Conservation (phyloP, 2,113 vertebrate genomes). For the Passer domesticus region DNA sequence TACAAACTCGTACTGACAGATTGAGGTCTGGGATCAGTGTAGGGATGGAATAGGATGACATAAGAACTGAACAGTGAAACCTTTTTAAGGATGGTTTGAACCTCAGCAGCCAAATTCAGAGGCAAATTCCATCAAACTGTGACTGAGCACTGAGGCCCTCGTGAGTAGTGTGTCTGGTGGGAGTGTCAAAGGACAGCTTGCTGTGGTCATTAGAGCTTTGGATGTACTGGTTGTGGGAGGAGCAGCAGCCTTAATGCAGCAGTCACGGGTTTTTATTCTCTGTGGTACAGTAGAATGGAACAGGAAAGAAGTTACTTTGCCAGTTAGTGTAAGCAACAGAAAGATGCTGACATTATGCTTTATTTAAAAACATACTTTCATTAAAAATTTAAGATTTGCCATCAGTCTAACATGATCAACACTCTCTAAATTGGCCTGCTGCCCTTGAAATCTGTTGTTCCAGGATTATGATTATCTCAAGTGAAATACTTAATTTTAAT, state of each 20-base stretch:
- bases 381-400: background rate
- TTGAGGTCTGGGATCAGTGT: background rate
- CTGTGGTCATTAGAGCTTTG: background rate
- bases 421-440: background rate
- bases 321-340: background rate
- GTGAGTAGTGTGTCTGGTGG: fast-evolving
- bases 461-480: background rate
- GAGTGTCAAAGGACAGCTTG: background rate
- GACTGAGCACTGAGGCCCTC: background rate
- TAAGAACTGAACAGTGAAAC: background rate
- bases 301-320: background rate
- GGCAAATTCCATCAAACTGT: background rate
- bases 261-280: background rate
- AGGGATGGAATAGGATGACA: background rate
- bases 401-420: background rate
- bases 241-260: background rate
- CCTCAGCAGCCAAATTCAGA: background rate
- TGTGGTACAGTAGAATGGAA: background rate
- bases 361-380: background rate
- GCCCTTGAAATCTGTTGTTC: background rate
- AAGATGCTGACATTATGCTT: background rate
- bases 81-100: background rate
- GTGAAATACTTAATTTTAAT: background rate
- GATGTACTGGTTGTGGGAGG: background rate
- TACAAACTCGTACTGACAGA: background rate